These are phyloP conservation scores for Boloria selene DNA, from an alignment of 2,888 invertebrate genomes.

Conservation along the genomic window DNA sequence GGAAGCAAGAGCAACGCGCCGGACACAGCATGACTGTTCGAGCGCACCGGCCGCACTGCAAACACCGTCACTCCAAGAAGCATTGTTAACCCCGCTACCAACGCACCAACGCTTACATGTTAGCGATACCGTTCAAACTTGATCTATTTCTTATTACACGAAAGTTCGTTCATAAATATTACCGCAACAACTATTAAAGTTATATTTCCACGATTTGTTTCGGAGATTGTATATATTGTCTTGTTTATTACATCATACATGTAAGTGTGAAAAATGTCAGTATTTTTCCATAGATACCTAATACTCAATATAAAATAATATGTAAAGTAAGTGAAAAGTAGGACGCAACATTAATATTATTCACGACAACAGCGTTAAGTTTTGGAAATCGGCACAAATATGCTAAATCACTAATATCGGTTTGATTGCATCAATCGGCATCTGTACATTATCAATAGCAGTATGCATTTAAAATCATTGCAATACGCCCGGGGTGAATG, in stretches of 20 bases:
- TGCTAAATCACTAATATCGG: constrained; percentile 13
- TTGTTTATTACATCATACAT: too few species aligned
- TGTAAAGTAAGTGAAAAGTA: neutral
- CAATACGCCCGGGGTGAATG: constrained; percentile 63
- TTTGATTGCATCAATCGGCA: constrained; percentile 12
- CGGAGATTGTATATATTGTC: neutral
- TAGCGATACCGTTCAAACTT: constrained; percentile 62
- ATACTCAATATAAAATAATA: too few species aligned
- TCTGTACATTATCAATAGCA: constrained; percentile 47
- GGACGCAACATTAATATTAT: constrained; percentile 2
- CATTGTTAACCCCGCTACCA: constrained; percentile 59
- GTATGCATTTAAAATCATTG: constrained; percentile 28
- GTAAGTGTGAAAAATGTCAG: too few species aligned
- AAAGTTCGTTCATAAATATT: constrained; percentile 34
- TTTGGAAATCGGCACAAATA: constrained; percentile 4
- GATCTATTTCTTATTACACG: constrained; percentile 42
- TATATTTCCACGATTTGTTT: constrained; percentile 21
- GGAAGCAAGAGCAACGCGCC: constrained; percentile 87
- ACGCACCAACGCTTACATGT: constrained; percentile 54
- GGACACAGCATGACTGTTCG: constrained; percentile 85
- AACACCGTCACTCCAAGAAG: constrained; percentile 55
- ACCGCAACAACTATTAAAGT: constrained; percentile 30
- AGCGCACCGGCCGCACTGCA: constrained; percentile 72
- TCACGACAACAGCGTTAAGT: neutral
- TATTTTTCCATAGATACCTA: too few species aligned